These are phyloP conservation scores for Epirrita christyi DNA, from an alignment of 2,888 invertebrate genomes.

Conservation along the genomic window DNA sequence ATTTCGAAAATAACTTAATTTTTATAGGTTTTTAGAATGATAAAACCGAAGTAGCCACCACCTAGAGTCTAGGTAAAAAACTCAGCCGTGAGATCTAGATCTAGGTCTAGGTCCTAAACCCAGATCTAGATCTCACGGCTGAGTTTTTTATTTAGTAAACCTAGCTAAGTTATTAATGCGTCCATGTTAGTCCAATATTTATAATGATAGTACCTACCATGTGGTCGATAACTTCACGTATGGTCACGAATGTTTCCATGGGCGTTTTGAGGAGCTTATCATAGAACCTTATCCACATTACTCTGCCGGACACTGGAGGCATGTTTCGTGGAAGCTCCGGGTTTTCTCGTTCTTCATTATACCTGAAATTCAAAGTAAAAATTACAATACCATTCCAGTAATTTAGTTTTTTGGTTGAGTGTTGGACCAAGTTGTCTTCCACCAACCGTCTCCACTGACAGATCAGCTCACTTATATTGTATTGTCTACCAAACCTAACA, in stretches of 20 bases:
- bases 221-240: slow-evolving; percentile 76
- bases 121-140: neutral
- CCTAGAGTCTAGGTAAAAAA: neutral
- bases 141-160: neutral
- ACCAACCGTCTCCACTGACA: no score
- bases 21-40: no score
- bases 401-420: no score
- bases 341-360: slow-evolving; percentile 90
- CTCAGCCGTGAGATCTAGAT: neutral
- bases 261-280: slow-evolving; percentile 89
- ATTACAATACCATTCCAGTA: no score
- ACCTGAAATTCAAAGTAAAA: slow-evolving; percentile 63
- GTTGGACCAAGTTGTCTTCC: no score
- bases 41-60: no score
- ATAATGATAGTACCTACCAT: slow-evolving; percentile 54
- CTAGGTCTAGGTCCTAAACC: neutral
- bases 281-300: slow-evolving; percentile 93
- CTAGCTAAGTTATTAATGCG: no score
- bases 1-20: no score
- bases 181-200: no score
- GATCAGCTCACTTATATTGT: no score
- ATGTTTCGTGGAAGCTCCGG: slow-evolving; percentile 90
- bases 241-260: slow-evolving; percentile 85
- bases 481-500: no score
- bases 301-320: slow-evolving; percentile 92